Conservation (phyloP, 2,113 vertebrate species). For the Caracal caracal region DNA sequence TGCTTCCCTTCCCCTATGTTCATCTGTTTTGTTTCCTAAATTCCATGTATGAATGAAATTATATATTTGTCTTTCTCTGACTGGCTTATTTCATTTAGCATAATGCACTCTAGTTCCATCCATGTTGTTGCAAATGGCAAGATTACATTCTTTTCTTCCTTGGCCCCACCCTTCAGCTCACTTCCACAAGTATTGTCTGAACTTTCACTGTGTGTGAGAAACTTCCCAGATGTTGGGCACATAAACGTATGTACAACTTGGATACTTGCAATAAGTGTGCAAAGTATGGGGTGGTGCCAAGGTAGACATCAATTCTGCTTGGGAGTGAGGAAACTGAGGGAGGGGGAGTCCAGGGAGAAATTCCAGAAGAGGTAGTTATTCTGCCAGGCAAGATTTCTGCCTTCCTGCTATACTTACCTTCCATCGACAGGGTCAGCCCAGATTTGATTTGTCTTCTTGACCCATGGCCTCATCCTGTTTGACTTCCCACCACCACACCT, state of each 20-base stretch:
- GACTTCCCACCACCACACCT: not conserved
- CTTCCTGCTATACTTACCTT: not conserved
- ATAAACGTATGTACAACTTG: not conserved
- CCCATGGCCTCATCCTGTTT: not conserved
- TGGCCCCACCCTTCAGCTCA: not conserved
- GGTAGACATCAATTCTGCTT: not conserved
- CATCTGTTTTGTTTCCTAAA: no score
- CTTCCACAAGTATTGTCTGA: not conserved
- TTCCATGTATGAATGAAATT: no score
- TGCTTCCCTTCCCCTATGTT: no score
- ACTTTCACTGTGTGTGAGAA: not conserved
- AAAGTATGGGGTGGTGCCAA: not conserved
- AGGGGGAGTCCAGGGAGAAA: not conserved
- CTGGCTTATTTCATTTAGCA: no score
- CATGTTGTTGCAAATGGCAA: no score
- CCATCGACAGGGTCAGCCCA: not conserved
- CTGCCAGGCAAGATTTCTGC: not conserved
- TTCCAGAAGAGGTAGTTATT: not conserved
- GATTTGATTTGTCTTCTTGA: not conserved
- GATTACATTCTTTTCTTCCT: not conserved
- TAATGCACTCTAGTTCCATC: no score
- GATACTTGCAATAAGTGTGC: not conserved
- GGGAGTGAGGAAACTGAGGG: not conserved
- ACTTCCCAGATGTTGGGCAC: not conserved
- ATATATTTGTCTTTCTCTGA: no score